Base-by-base conservation (phyloP, 2,113 vertebrate genomes). In the Falcunculus frontatus region DNA sequence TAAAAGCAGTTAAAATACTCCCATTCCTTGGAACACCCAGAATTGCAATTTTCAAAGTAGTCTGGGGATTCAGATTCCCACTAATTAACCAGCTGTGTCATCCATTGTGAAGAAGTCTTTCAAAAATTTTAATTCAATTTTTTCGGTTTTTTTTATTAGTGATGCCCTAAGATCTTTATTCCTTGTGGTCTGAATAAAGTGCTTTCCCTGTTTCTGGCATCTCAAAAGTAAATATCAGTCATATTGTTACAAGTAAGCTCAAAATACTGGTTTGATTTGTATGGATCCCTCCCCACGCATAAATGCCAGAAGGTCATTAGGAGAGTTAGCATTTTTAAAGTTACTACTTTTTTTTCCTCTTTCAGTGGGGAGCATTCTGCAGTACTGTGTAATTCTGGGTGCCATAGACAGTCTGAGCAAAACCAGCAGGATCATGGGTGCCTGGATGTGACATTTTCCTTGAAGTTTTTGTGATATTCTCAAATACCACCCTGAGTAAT, bases 1-100 rank as follows among this genome's bases (percentile, higher is more conserved):
- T 87, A 88, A 85, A 94, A 94, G 50, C 46, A 56, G 59, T 77
- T 91, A 47, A 94, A 91, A 72, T 87, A 57, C 21, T 92, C 42
- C 56, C 26, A n/a, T 91, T 73, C 35, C 41, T 92, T 74, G 56
- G 29, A 89, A 90, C 60, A 63, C 52, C 30, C 85, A 84, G 56
- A 50, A 81, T 11, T 91, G 27, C 5, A 16, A 44, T 67, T 94
- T 94, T 93, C 78, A 89, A 75, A 95, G 67, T 35, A 75, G 42
- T 49, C 62, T 93, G 37, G 27, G 55, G 17, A 60, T 82, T 93
- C 47, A 67, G 33, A 83, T 89, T 87, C 63, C 67, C 25, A 62
- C 57, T 87, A 83, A 79, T 62, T 95, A 91, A 56, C 60, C 32
- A 90, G 13, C 42, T 84, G 5, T 72, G 53, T 53, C 64, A 82